phyloP scores from a whole-genome alignment of 2,888 invertebrate genomes.

The Catotricha subobsoleta region DNA sequence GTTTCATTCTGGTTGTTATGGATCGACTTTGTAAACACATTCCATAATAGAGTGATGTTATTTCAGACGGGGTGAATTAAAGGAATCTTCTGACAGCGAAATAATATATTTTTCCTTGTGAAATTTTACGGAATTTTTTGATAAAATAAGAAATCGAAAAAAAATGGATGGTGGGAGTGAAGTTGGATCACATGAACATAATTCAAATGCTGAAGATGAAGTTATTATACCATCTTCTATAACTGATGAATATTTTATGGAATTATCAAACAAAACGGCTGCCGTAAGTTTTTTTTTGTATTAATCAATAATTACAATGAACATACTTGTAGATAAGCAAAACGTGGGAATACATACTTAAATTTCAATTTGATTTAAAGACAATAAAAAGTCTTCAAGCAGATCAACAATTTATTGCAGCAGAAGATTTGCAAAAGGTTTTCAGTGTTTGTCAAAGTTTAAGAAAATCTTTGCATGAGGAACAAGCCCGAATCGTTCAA shows the following conservation, averaged over 20 bases:
- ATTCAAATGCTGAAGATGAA: slow-evolving; percentile 25
- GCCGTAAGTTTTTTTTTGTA: slow-evolving; percentile 15
- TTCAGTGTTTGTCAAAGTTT: neutral
- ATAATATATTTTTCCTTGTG: too few relatives aligned
- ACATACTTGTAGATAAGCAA: neutral
- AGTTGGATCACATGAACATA: slow-evolving; percentile 8
- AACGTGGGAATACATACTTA: neutral
- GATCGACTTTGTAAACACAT: too few relatives aligned
- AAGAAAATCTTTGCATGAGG: neutral
- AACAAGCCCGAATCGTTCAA: neutral
- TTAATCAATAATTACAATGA: neutral
- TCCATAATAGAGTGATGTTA: too few relatives aligned
- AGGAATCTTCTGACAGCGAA: too few relatives aligned
- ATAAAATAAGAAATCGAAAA: neutral
- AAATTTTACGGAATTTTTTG: too few relatives aligned
- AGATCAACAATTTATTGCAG: neutral
- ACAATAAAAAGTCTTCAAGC: neutral
- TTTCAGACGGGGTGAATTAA: too few relatives aligned
- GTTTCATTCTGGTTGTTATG: too few relatives aligned
- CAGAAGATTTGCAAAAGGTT: slow-evolving; percentile 2
- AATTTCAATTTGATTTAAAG: neutral
- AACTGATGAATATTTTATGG: slow-evolving; percentile 24
- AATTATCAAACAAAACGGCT: slow-evolving; percentile 20
- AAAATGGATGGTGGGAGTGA: slow-evolving; percentile 2
- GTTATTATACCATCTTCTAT: slow-evolving; percentile 26